Base-by-base conservation (phyloP, 92 coral and sea anemone genomes). In the Parazoanthus darwini region DNA sequence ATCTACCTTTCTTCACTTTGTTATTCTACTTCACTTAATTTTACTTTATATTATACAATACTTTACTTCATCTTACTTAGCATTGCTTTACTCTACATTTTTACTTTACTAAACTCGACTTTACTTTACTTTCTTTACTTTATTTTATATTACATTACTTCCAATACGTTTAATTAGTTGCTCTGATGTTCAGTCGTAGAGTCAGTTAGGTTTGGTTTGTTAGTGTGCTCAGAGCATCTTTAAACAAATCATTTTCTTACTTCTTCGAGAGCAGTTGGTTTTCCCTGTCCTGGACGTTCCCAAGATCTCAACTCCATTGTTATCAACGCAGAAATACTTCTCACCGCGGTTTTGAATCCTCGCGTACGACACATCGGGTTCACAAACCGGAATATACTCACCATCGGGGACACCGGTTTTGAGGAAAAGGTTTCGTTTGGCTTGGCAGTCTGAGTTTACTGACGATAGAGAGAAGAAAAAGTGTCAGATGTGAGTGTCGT, bases 241-340 rank as follows among this genome's bases (percentile, higher is more conserved):
- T 0, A 72, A 33, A 74, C 44, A 74, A 20, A 36, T 33, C 36
- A 3, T 4, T 15, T 6, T 4, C 87, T 71, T 84, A 84, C 87
- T 84, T 46, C 0, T 44, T 5, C 54, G 23, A 29, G 67, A 42
- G 78, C 87, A 84, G 78, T 84, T 8, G 22, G 87, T 79, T 22
- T 0, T 71, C 29, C 68, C 68, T 23, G 0, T 11, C 63, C 63
- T 70, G 54, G 54, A 51, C 22, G 87, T 84, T 73, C 87, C 87
- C n/a, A 18, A 16, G 87, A 84, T 46, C 35, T 70, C 33, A 23
- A 2, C 79, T 43, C 87, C 87, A 20, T 84, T 2, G 48, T 14
- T 44, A 23, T 84, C 46, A 26, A 84, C 87, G 33, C 87, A 84
- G 46, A 84, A 84, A 15, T 5, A 84, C 68, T 46, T 54, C 6